phyloP scores from a whole-genome alignment of 1,140 invertebrate species.

The Andrena cerasifolii region DNA sequence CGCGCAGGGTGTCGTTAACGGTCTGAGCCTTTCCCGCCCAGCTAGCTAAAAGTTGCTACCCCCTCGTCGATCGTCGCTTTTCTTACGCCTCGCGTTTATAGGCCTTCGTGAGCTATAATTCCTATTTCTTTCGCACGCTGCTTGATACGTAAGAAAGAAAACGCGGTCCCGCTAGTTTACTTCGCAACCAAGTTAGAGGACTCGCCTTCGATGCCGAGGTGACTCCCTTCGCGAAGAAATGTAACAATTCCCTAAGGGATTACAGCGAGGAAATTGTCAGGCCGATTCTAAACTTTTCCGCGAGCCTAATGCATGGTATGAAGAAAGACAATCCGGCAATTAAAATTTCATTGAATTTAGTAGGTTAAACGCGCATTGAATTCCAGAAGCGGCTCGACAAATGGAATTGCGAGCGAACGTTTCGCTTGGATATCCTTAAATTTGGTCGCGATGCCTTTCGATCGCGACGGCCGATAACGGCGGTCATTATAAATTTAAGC shows the following conservation, averaged over 20 bases:
- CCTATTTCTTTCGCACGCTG: slow-evolving; percentile 14
- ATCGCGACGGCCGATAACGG: slow-evolving; percentile 53
- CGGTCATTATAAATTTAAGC: slow-evolving; percentile 68
- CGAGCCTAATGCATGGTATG: no score
- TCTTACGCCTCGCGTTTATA: slow-evolving; percentile 48
- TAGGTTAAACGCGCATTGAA: no score
- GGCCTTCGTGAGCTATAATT: slow-evolving; percentile 46
- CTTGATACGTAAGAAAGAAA: slow-evolving; percentile 27
- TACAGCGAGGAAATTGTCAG: no score
- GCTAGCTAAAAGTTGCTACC: slow-evolving; percentile 49
- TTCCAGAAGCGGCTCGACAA: neutral
- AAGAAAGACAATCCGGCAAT: no score
- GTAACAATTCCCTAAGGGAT: neutral
- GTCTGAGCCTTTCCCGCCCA: slow-evolving; percentile 54
- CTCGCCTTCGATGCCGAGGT: neutral
- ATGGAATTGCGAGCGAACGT: neutral
- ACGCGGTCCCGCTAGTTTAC: slow-evolving; percentile 23
- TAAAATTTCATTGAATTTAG: no score
- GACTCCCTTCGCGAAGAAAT: neutral
- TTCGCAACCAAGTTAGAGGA: slow-evolving; percentile 13
- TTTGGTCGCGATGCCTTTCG: slow-evolving; percentile 27
- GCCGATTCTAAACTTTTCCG: no score
- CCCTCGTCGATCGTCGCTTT: slow-evolving; percentile 61
- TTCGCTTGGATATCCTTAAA: slow-evolving; percentile 25
- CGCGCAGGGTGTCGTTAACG: slow-evolving; percentile 78